Conservation (phyloP, 2,888 invertebrate genomes). For the Panzeria rudis region DNA sequence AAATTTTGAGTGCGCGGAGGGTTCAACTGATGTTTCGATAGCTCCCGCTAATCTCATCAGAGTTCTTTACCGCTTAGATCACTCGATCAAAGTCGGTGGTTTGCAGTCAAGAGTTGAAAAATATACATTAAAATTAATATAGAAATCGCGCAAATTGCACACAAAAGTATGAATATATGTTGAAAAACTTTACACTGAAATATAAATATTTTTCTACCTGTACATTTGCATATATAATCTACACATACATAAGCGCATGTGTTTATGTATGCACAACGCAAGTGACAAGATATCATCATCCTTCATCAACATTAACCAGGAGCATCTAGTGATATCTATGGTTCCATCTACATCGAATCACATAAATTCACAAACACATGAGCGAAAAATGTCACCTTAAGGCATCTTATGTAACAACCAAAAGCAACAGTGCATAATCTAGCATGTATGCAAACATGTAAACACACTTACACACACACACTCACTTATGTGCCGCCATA, state of each 20-base stretch:
- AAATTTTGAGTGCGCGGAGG: no score
- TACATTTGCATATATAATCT: neutral
- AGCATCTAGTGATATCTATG: conserved; percentile 22
- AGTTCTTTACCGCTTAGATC: no score
- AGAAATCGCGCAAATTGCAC: no score
- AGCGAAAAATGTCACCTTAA: conserved; percentile 36
- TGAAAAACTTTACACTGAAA: no score
- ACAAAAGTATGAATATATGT: no score
- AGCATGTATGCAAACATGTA: conserved; percentile 17
- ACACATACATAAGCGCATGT: neutral
- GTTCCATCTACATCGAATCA: conserved; percentile 17
- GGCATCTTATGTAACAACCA: conserved; percentile 46
- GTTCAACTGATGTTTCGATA: no score
- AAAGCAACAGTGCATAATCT: conserved; percentile 68
- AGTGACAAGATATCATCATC: conserved; percentile 58
- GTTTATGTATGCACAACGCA: neutral
- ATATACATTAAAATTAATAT: no score
- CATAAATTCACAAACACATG: conserved; percentile 17
- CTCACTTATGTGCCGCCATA: no score
- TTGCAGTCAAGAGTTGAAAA: no score
- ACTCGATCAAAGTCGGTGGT: no score
- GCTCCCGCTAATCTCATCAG: no score
- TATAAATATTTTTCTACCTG: neutral
- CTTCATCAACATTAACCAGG: conserved; percentile 38
- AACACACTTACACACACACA: neutral